A percentile compares a stretch with the other conserved stretches of the same genome.
Conservation (phyloP, 2,797 vertebrate species). For the Rhinichthys osculus region DNA sequence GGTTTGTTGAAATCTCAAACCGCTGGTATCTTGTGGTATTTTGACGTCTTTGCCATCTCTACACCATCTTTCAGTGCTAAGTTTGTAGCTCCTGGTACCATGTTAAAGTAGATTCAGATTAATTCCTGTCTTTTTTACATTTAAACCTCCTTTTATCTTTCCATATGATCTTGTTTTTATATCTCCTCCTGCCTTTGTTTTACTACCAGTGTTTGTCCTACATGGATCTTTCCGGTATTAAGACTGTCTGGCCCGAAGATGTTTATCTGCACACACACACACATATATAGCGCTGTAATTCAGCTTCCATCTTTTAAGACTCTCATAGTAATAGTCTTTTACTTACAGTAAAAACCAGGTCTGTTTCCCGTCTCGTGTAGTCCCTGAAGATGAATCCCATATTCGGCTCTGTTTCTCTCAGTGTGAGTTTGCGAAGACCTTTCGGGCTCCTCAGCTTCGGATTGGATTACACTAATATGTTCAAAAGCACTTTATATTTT, state of each 20-base stretch:
- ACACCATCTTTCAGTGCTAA: neutral
- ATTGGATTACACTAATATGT: conserved; percentile 60
- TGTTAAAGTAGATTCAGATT: neutral
- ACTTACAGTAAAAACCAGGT: neutral
- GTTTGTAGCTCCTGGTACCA: neutral
- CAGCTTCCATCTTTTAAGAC: neutral
- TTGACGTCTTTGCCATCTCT: neutral
- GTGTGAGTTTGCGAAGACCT: conserved; percentile 45
- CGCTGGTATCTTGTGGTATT: neutral
- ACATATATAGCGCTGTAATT: neutral
- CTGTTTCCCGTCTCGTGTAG: neutral
- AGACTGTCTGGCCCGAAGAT: conserved; percentile 8
- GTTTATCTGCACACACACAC: neutral
- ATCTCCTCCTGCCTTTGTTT: conserved; percentile 17
- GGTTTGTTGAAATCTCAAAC: neutral
- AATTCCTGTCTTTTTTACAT: neutral
- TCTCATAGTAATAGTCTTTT: conserved; percentile 7
- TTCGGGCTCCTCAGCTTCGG: conserved; percentile 25
- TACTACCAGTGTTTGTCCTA: conserved; percentile 16
- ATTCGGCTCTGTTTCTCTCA: conserved; percentile 17
- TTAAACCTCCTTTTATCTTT: conserved; percentile 46
- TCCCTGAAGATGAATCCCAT: neutral
- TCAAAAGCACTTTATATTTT: conserved; percentile 54
- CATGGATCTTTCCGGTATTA: neutral
- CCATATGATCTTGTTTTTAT: conserved; percentile 17